These are phyloP conservation scores for Poecilus cupreus DNA, from an alignment of 2,888 invertebrate species.

Conservation along the genomic window DNA sequence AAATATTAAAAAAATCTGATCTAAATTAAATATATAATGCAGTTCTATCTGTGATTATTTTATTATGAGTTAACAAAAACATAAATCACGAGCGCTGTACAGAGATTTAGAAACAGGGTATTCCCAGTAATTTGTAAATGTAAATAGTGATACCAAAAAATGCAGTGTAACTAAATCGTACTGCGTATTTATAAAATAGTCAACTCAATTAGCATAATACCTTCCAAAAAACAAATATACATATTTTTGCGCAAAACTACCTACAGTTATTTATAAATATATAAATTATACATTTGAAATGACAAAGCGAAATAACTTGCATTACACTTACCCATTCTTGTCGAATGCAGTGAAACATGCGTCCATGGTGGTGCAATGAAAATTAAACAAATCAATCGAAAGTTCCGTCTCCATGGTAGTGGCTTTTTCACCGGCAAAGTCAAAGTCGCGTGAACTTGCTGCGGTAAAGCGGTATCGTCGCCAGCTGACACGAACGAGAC, in stretches of 20 bases:
- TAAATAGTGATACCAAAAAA: background rate
- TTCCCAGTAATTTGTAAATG: background rate
- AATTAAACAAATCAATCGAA: slow-evolving; percentile 65
- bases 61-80: background rate
- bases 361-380: slow-evolving; percentile 79
- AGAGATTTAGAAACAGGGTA: background rate
- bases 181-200: background rate
- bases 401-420: slow-evolving; percentile 62
- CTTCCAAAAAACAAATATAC: background rate
- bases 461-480: slow-evolving; percentile 23
- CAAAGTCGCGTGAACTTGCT: background rate
- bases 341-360: slow-evolving; percentile 94
- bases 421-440: slow-evolving; percentile 49
- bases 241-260: slow-evolving; percentile 5
- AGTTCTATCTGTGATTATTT: too few species aligned
- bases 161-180: background rate
- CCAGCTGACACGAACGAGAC: slow-evolving; percentile 38
- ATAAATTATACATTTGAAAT: background rate
- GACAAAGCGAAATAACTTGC: background rate
- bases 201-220: background rate
- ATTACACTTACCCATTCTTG: slow-evolving; percentile 85
- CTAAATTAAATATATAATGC: too few species aligned
- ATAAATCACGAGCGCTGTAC: background rate
- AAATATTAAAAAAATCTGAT: background rate
- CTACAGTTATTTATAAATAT: background rate